Conservation (phyloP, 2,113 vertebrate species). For the Origma solitaria region DNA sequence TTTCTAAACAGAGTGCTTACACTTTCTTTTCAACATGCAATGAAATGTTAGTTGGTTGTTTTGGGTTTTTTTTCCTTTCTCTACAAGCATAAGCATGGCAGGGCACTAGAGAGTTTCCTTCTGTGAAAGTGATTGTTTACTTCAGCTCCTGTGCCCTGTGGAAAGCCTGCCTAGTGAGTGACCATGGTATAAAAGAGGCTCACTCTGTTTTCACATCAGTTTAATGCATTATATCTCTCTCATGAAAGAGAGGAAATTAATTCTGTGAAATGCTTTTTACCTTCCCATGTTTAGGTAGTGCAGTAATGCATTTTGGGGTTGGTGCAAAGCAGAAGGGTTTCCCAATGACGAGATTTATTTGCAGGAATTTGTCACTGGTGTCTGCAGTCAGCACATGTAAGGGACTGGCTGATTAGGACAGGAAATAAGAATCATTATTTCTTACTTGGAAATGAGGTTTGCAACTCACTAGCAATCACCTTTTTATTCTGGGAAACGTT, state of each 20-base stretch:
- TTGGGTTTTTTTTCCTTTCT: neutral
- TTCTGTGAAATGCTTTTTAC: slow-evolving; percentile 17
- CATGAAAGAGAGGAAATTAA: slow-evolving; percentile 10
- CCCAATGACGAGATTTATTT: neutral
- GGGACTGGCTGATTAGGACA: neutral
- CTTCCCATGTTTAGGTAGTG: neutral
- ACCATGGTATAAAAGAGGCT: neutral
- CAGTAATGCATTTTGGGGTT: neutral
- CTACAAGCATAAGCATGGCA: neutral
- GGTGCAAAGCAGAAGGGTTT: neutral
- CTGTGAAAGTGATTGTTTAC: slow-evolving; percentile 8
- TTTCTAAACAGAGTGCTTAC: slow-evolving; percentile 24
- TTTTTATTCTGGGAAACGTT: neutral
- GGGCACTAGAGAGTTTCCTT: slow-evolving; percentile 1
- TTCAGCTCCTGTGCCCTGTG: neutral
- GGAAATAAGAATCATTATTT: neutral
- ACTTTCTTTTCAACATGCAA: slow-evolving; percentile 15
- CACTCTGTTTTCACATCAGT: neutral
- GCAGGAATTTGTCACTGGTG: neutral
- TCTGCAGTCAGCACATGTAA: neutral
- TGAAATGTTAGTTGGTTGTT: neutral
- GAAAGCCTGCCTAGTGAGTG: slow-evolving; percentile 1
- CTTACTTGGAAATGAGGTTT: neutral
- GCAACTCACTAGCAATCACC: neutral
- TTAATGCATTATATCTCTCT: neutral